Percentiles rank a stretch among this genome's conserved stretches.
phyloP scores from a whole-genome alignment of 30 jellyfish, hydroid and myxozoan genomes.

The Hydractinia echinata region DNA sequence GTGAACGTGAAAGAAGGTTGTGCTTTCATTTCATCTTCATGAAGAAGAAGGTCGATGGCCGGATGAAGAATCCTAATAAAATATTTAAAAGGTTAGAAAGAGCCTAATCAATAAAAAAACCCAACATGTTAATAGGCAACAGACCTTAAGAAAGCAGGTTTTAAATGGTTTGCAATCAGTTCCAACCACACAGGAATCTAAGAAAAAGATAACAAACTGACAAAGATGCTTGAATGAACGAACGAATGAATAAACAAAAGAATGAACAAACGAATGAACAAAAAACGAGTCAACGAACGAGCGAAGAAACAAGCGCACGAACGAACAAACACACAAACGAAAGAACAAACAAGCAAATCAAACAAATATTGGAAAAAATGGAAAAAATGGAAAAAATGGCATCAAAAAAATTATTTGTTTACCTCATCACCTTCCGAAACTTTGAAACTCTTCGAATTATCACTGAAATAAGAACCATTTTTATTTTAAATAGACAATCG shows the following conservation, averaged over 20 bases:
- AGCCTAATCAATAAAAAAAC: neutral
- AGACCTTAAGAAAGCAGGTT: constrained; percentile 59
- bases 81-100: neutral
- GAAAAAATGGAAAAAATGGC: neutral
- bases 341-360: neutral
- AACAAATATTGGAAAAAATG: neutral
- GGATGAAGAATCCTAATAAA: constrained; percentile 52
- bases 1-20: constrained; percentile 71
- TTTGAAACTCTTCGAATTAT: constrained; percentile 36
- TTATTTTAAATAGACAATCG: neutral
- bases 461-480: constrained; percentile 21
- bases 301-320: no score
- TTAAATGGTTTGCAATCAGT: constrained; percentile 54
- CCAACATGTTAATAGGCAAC: neutral
- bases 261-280: neutral
- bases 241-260: neutral
- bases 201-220: neutral
- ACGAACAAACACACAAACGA: neutral
- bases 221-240: neutral
- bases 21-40: constrained; percentile 41
- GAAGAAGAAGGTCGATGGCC: constrained; percentile 57
- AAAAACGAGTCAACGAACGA: no score
- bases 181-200: constrained; percentile 84
- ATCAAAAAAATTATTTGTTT: neutral
- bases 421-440: constrained; percentile 14